A percentile compares a stretch with the other conserved stretches of the same genome.
phyloP scores from a whole-genome alignment of 2,797 vertebrate genomes.

The Alfaro cultratus region DNA sequence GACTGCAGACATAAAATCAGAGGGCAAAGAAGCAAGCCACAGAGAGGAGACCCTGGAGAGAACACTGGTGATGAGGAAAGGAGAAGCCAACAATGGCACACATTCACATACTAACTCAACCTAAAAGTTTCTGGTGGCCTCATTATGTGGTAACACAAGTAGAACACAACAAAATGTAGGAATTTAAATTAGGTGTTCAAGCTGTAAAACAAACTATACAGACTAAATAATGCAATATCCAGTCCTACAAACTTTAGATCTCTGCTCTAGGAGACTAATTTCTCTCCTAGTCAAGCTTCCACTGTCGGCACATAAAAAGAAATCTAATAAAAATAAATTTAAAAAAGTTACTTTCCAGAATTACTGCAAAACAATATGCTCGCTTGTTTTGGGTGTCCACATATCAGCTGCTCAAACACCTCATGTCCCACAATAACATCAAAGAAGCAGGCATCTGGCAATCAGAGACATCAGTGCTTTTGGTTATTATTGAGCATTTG shows the following conservation, averaged over 20 bases:
- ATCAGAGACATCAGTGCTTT: neutral
- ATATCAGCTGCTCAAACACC: neutral
- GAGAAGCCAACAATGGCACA: slow-evolving; percentile 58
- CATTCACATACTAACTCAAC: slow-evolving; percentile 58
- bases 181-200: slow-evolving; percentile 14
- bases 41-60: slow-evolving; percentile 54
- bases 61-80: slow-evolving; percentile 27
- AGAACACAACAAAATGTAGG: neutral
- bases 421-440: neutral
- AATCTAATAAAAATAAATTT: neutral
- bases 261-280: neutral
- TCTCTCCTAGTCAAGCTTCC: neutral
- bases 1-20: slow-evolving; percentile 71
- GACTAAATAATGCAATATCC: neutral
- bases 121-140: slow-evolving; percentile 44
- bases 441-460: neutral
- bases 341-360: neutral
- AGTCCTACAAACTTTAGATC: neutral
- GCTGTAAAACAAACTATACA: neutral
- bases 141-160: slow-evolving; percentile 42
- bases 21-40: slow-evolving; percentile 56
- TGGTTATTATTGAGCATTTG: neutral
- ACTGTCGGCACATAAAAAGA: neutral
- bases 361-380: neutral
- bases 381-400: neutral